Conservation (phyloP, 2,797 vertebrate species). For the Eupleurogrammus muticus region DNA sequence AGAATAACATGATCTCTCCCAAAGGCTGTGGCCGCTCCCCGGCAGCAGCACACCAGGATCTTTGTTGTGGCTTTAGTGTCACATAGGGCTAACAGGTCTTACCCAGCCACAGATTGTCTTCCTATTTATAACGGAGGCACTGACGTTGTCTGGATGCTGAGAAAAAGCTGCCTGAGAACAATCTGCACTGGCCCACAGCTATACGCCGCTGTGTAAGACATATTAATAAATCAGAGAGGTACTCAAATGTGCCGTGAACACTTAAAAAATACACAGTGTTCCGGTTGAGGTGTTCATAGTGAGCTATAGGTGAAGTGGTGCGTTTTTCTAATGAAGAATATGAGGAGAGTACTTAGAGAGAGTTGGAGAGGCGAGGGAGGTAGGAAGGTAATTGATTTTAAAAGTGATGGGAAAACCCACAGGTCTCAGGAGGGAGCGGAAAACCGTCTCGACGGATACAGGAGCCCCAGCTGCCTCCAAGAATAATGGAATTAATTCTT, state of each 20-base stretch:
- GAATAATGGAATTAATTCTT: constrained; percentile 81
- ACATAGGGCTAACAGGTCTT: constrained; percentile 66
- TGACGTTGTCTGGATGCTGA: constrained; percentile 41
- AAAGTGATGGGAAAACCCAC: constrained; percentile 84
- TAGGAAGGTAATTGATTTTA: constrained; percentile 85
- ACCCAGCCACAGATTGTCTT: constrained; percentile 54
- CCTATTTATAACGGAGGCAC: constrained; percentile 59
- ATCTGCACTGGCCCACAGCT: constrained; percentile 35
- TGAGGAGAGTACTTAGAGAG: constrained; percentile 78
- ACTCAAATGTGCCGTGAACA: constrained; percentile 55
- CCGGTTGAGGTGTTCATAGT: constrained; percentile 58
- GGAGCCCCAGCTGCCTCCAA: constrained; percentile 73
- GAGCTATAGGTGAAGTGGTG: constrained; percentile 78
- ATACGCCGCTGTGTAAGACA: constrained; percentile 42
- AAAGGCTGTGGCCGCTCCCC: constrained; percentile 62
- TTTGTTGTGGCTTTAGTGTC: constrained; percentile 75
- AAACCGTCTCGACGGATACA: constrained; percentile 75
- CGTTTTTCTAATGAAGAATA: constrained; percentile 82
- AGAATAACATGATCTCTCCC: constrained; percentile 74
- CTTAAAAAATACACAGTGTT: constrained; percentile 68
- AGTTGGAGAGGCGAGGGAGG: constrained; percentile 78
- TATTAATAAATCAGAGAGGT: constrained; percentile 64
- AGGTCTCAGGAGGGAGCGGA: constrained; percentile 79
- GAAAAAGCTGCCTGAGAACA: constrained; percentile 37
- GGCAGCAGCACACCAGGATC: constrained; percentile 56